Base-by-base conservation (phyloP, 1,140 invertebrate genomes). In the Drosophila kanapiae region DNA sequence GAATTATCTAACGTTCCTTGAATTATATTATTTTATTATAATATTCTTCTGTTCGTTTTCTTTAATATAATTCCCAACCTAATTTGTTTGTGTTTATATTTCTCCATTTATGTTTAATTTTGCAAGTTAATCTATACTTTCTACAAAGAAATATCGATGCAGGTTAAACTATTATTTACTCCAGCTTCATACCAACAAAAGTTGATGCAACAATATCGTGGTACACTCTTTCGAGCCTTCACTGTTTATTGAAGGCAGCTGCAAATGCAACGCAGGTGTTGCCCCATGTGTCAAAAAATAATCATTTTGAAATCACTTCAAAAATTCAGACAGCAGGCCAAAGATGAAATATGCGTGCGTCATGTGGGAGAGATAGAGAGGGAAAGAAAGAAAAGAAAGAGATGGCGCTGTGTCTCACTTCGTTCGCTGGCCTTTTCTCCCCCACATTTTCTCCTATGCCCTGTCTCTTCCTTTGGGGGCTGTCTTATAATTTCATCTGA, bases 271-370 rank as follows among this genome's bases (percentile, higher is more conserved):
- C 67, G 84, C 84, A 87, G 84, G 84, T 87, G 84, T 88, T 87
- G 84, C 68, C 84, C 84, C 84, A 83, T 83, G 84, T 87, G 84
- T 87, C 84, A 87, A 88, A 87, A 88, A 87, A 87, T 88, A 87
- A 87, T 87, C 84, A 87, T 83, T 88, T 87, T 58, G 77, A 87
- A 87, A 87, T 87, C 84, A 88, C 80, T 87, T 87, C 80, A 87
- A 59, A 69, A 74, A 76, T 29, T 49, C 65, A 70, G 51, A 71
- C 51, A 67, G 54, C 49, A 35, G 31, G 43, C 35, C 6, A 43
- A 42, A 87, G 76, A 87, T 87, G 80, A 87, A 78, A 88, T 75
- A 88, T 88, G 84, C 84, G 80, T 87, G 72, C 54, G 51, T 47
- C 56, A 60, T 49, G 47, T 27, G 43, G 45, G 47, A 33, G 14